Base-by-base conservation (phyloP, 1,140 invertebrate species). In the Himalopsyche phryganea region DNA sequence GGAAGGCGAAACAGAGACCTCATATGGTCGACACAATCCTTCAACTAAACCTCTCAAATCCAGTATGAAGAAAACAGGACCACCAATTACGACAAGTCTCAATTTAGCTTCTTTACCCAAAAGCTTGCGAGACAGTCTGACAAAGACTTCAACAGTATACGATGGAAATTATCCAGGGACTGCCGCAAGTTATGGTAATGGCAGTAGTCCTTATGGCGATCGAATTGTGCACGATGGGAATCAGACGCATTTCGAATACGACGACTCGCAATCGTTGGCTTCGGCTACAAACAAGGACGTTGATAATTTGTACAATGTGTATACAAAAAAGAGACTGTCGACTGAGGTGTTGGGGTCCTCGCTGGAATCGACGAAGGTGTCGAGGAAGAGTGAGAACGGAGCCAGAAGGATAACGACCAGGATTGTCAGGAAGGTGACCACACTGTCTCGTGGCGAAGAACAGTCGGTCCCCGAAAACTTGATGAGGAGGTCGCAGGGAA, bases 351-450 rank as follows among this genome's bases (percentile, higher is more conserved):
- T 89, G 70, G 91, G 89, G 65, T 90, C 87, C 67, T 89, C 87
- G 50, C 78, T 90, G 68, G 88, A 91, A 69, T 89, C 88, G 60
- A 87, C 85, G 44, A 89, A 89, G 72, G 85, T 89, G 63, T 90
- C 86, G 69, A 85, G 83, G 76, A 84, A 82, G 67, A 85, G 81
- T 60, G 85, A 84, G 66, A 89, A 81, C 71, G 89, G 85, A 47
- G 85, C 86, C 63, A 81, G 88, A 45, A 81, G 87, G 53, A 91
- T 94, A 50, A 94, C 91, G 11, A 91, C 91, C 18, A 84, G 90
- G 65, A 90, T 94, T 57, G 85, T 94, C 5, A 81, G 91, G 44
- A 95, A 94, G 72, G 92, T 93, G 57, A 96, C 92, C 6, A 94
- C 92, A 1, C 70, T 95, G 49, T 92, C 91, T 13, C 80, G 91